A percentile compares a stretch with the other conserved stretches of the same genome.
phyloP scores from a whole-genome alignment of 2,888 invertebrate species.

The Macropis europaea region DNA sequence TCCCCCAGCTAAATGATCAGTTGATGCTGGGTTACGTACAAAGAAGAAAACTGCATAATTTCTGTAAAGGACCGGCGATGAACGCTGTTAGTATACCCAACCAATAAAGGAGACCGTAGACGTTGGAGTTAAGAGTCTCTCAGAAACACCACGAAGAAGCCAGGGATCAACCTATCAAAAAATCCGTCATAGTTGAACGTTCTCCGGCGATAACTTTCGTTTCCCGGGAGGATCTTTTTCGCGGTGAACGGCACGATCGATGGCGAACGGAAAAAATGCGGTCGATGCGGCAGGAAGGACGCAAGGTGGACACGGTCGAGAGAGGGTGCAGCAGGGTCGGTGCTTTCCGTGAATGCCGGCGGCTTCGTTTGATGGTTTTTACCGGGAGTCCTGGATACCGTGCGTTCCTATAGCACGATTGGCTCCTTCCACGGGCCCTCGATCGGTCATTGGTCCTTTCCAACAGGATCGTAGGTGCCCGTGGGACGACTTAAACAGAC shows the following conservation, averaged over 20 bases:
- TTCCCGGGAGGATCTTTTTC: constrained; percentile 55
- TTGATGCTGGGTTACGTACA: too few relatives aligned
- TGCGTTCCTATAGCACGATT: constrained; percentile 69
- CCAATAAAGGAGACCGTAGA: too few relatives aligned
- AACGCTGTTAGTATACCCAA: too few relatives aligned
- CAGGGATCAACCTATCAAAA: too few relatives aligned
- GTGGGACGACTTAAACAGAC: constrained; percentile 50
- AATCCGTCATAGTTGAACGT: too few relatives aligned
- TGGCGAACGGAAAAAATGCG: constrained; percentile 62
- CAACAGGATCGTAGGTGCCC: constrained; percentile 51
- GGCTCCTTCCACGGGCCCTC: constrained; percentile 61
- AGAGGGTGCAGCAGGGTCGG: constrained; percentile 62
- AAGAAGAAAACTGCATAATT: too few relatives aligned
- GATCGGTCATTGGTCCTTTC: constrained; percentile 67
- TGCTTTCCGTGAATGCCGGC: constrained; percentile 70
- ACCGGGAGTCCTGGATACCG: constrained; percentile 69
- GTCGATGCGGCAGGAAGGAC: constrained; percentile 65
- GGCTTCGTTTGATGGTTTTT: constrained; percentile 75
- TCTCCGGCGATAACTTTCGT: constrained; percentile 54
- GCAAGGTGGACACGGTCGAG: constrained; percentile 63
- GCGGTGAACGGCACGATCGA: constrained; percentile 58
- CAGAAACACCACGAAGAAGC: too few relatives aligned
- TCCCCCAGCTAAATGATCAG: too few relatives aligned
- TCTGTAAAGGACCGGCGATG: too few relatives aligned
- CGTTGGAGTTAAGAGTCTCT: too few relatives aligned